These are phyloP conservation scores for Pseudomyrmex gracilis DNA, from an alignment of 1,140 invertebrate species.

Conservation along the genomic window DNA sequence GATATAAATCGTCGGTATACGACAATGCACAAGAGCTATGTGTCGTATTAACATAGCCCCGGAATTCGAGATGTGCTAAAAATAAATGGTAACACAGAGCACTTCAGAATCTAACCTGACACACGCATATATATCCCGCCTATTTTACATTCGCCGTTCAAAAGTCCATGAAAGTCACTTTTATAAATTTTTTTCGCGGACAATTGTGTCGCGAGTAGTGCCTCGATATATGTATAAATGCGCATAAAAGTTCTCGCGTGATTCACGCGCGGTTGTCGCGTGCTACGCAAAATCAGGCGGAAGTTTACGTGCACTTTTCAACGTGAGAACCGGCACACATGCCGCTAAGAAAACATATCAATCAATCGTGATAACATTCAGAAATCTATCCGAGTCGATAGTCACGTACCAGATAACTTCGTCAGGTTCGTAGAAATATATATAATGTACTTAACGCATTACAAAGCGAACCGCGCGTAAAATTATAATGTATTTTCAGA, in stretches of 20 bases:
- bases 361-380: constrained; percentile 62
- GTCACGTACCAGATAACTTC: constrained; percentile 46
- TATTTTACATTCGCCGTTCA: constrained; percentile 2
- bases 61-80: constrained; percentile 13
- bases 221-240: background rate
- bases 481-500: background rate
- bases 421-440: constrained; percentile 18
- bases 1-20: constrained; percentile 2
- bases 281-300: constrained; percentile 4
- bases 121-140: background rate
- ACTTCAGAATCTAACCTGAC: background rate
- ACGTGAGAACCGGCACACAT: constrained; percentile 15
- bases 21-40: background rate
- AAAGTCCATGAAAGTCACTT: background rate
- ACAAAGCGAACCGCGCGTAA: background rate
- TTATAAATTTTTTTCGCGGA: constrained; percentile 20
- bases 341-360: constrained; percentile 38
- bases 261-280: constrained; percentile 23
- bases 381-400: background rate
- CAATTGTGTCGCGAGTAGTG: background rate
- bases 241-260: background rate
- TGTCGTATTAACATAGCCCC: background rate
- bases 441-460: background rate
- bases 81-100: constrained; percentile 1
- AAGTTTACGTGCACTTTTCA: constrained; percentile 33